Conservation (phyloP, 2,888 invertebrate species). For the Tribolium freemani region DNA sequence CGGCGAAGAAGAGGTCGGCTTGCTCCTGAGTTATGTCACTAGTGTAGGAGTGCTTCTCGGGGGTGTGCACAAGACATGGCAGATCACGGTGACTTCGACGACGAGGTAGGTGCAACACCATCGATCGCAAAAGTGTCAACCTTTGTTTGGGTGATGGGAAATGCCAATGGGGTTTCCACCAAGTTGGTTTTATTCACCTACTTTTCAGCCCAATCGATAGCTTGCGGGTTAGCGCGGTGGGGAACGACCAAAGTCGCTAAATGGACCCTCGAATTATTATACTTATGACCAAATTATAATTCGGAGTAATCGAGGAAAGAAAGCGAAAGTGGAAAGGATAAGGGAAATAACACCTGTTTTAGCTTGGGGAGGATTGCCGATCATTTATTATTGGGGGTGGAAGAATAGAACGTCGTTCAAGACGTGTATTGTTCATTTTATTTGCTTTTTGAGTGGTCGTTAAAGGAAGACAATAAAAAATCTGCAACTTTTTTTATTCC, state of each 20-base stretch:
- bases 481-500: background rate
- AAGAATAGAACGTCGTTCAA: background rate
- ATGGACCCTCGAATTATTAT: constrained; percentile 1
- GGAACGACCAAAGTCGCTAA: constrained; percentile 17
- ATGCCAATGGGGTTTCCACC: constrained; percentile 29
- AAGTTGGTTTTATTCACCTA: constrained; percentile 29
- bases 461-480: background rate
- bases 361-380: background rate
- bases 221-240: constrained; percentile 6
- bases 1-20: background rate
- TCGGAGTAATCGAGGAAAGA: background rate
- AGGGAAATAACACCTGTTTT: background rate
- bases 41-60: background rate
- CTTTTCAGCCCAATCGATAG: constrained; percentile 34
- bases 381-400: background rate
- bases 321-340: background rate
- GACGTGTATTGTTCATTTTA: background rate
- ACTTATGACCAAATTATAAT: background rate
- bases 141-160: constrained; percentile 22
- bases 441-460: background rate
- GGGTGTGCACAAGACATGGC: constrained; percentile 39
- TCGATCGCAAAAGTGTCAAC: constrained; percentile 2
- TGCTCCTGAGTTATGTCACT: background rate
- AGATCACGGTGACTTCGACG: constrained; percentile 61
- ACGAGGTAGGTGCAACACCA: constrained; percentile 55